These are phyloP conservation scores for Xenus cinereus DNA, from an alignment of 2,113 vertebrate species.

Conservation along the genomic window DNA sequence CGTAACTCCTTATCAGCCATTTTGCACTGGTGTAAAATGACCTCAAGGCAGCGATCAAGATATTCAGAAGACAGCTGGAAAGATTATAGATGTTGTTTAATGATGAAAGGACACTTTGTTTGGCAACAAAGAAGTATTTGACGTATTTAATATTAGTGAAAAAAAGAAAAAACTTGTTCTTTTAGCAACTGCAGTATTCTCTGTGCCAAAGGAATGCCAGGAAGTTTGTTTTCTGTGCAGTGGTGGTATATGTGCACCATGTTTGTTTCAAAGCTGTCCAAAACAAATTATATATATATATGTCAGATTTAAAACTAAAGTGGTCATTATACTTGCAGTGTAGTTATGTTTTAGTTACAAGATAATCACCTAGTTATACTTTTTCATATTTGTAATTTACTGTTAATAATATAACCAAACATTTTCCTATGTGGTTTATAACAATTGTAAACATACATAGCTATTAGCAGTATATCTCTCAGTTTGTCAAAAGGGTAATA, in stretches of 20 bases:
- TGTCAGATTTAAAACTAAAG: not conserved
- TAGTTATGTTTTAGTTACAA: not conserved
- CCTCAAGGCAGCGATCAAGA: not conserved
- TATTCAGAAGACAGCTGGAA: not conserved
- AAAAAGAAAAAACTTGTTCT: not conserved
- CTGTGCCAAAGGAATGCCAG: not conserved
- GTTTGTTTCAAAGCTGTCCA: not conserved
- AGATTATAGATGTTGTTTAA: not conserved
- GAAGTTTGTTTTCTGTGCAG: not conserved
- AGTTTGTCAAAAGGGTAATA: not conserved
- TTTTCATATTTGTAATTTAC: not conserved
- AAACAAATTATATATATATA: not conserved
- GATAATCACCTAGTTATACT: not conserved
- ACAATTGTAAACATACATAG: not conserved
- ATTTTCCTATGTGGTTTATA: not conserved
- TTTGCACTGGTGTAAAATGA: not conserved
- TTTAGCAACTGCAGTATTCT: not conserved
- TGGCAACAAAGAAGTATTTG: not conserved
- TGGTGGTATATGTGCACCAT: not conserved
- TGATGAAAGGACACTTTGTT: not conserved
- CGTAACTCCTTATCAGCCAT: not conserved
- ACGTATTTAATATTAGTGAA: not conserved
- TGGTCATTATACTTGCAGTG: accelerated
- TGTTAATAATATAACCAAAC: not conserved
- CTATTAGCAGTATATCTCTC: not conserved